A percentile compares a stretch with the other conserved stretches of the same genome.
phyloP scores from a whole-genome alignment of 1,140 invertebrate species.

The Thalassaphorura encarpata region DNA sequence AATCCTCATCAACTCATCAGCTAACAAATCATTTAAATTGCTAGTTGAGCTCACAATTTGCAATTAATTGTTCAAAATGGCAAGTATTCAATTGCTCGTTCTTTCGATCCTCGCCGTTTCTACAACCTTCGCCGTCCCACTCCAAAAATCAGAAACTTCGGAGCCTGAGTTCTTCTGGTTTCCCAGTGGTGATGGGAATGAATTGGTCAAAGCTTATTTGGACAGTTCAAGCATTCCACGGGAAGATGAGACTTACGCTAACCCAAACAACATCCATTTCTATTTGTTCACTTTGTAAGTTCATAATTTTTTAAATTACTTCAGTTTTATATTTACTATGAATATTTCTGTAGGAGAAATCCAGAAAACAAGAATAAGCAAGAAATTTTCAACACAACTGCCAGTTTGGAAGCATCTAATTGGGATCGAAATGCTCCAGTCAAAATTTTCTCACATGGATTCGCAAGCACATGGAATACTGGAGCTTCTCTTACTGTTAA shows the following conservation, averaged over 20 bases:
- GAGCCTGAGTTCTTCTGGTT: constrained; percentile 1
- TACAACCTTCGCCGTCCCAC: background rate
- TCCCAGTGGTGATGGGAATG: constrained; percentile 1
- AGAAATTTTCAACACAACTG: background rate
- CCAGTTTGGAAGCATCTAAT: constrained; percentile 7
- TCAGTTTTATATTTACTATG: background rate
- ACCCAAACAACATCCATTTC: constrained; percentile 14
- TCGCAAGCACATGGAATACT: constrained; percentile 1
- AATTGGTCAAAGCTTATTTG: background rate
- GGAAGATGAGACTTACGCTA: background rate
- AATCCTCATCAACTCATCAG: no score
- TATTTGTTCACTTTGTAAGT: constrained; percentile 16
- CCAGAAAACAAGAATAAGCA: background rate
- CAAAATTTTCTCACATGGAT: constrained; percentile 26
- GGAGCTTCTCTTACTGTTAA: background rate
- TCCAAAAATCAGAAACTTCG: background rate
- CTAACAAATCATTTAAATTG: no score
- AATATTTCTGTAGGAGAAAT: background rate
- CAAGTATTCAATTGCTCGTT: background rate
- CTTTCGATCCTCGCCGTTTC: background rate
- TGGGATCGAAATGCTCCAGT: constrained; percentile 15
- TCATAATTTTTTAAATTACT: background rate
- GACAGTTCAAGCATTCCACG: background rate
- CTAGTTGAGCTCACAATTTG: background rate
- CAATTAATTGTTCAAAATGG: background rate